These are phyloP conservation scores for Antigone vipio DNA, from an alignment of 2,113 vertebrate species.

Conservation along the genomic window DNA sequence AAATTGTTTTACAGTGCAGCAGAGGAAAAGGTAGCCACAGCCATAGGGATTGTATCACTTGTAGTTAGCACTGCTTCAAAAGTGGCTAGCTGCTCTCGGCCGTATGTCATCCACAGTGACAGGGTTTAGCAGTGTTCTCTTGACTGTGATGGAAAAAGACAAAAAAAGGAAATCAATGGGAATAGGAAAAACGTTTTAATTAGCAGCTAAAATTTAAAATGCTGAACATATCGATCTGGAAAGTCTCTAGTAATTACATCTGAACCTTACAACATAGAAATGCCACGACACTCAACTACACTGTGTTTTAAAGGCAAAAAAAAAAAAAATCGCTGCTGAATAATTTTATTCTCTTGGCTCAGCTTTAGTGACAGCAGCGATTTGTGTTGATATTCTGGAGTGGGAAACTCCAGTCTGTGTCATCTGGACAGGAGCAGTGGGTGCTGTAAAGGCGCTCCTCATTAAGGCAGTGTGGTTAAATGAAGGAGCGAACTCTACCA, in stretches of 20 bases:
- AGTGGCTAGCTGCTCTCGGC: fast-evolving
- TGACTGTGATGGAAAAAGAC: not conserved
- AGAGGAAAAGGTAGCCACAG: not conserved
- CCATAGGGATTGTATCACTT: not conserved
- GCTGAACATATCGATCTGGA: not conserved
- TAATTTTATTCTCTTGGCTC: not conserved
- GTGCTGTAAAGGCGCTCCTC: not conserved
- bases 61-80: not conserved
- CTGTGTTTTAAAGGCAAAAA: not conserved
- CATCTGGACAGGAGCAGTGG: not conserved
- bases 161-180: not conserved
- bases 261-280: not conserved
- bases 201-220: not conserved
- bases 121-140: not conserved
- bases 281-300: not conserved
- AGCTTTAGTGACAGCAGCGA: not conserved
- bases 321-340: not conserved
- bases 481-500: not conserved
- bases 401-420: not conserved
- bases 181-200: not conserved
- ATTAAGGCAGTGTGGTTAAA: not conserved
- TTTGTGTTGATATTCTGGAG: not conserved
- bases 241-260: not conserved
- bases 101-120: not conserved
- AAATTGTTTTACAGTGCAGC: not conserved